Conservation (phyloP, 1,140 invertebrate genomes). For the Mycetomoellerius zeteki region DNA sequence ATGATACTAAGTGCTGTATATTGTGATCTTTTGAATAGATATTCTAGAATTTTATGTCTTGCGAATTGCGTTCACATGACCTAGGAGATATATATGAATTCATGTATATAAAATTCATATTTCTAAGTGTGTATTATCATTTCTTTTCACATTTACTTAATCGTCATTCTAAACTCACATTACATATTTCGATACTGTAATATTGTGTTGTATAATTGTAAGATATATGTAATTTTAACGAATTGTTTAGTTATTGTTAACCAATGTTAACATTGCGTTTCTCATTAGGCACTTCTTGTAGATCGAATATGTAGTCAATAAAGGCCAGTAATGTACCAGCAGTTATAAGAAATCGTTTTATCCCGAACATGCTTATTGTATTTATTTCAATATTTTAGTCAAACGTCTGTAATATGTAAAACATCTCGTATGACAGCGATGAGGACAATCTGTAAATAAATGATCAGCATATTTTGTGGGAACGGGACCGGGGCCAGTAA, state of each 20-base stretch:
- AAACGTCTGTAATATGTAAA: neutral
- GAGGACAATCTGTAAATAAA: constrained; percentile 69
- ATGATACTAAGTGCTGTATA: neutral
- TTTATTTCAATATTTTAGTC: constrained; percentile 50
- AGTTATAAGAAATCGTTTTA: constrained; percentile 63
- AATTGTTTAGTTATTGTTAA: constrained; percentile 32
- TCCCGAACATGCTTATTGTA: constrained; percentile 50
- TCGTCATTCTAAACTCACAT: constrained; percentile 5
- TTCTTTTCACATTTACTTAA: constrained; percentile 13
- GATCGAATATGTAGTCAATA: constrained; percentile 70
- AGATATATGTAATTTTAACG: neutral
- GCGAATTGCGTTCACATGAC: neutral
- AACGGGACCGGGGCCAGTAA: constrained; percentile 77
- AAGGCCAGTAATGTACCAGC: constrained; percentile 74
- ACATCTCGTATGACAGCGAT: constrained; percentile 48
- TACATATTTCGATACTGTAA: neutral
- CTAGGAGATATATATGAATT: neutral
- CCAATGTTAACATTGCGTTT: constrained; percentile 38
- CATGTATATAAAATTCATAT: constrained; percentile 36
- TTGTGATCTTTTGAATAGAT: neutral
- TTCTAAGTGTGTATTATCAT: constrained; percentile 19
- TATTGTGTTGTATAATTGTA: neutral
- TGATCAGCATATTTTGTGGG: constrained; percentile 55
- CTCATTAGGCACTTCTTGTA: constrained; percentile 65
- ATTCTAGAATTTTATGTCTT: constrained; percentile 1